Conservation (phyloP, 2,888 invertebrate genomes). For the Leptarthrus brevirostris region DNA sequence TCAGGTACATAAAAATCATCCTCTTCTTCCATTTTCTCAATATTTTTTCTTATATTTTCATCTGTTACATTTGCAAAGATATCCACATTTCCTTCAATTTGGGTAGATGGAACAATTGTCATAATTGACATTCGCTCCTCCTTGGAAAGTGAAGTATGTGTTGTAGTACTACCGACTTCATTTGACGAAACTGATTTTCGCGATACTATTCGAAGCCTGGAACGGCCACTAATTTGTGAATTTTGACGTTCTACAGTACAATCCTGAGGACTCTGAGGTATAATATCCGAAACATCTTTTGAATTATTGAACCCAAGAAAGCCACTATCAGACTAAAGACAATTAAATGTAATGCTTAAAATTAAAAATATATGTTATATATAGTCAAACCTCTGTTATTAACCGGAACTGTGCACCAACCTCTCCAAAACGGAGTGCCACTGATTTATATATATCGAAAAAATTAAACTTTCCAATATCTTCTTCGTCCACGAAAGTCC, state of each 20-base stretch:
- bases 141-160: too few relatives aligned
- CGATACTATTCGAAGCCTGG: not conserved
- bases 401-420: conserved; percentile 17
- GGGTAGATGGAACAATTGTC: not conserved
- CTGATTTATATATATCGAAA: conserved; percentile 32
- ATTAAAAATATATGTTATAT: not conserved
- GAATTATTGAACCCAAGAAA: conserved; percentile 32
- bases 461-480: conserved; percentile 33
- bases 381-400: conserved; percentile 28
- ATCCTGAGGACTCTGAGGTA: conserved; percentile 40
- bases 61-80: conserved; percentile 17
- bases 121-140: too few relatives aligned
- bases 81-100: not conserved
- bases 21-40: conserved; percentile 54
- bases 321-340: conserved; percentile 37
- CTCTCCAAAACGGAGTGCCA: not conserved
- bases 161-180: too few relatives aligned
- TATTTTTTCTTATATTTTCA: conserved; percentile 38
- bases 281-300: conserved; percentile 27
- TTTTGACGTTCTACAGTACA: not conserved
- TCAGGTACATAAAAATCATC: conserved; percentile 60
- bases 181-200: not conserved
- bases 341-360: not conserved
- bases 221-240: not conserved
- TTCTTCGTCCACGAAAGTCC: conserved; percentile 56